Percentiles rank a stretch among this genome's conserved stretches.
Evolutionary conservation across 2,888 invertebrate species (phyloP).

Genomic region (Lepidochrysops patricia): DNA sequence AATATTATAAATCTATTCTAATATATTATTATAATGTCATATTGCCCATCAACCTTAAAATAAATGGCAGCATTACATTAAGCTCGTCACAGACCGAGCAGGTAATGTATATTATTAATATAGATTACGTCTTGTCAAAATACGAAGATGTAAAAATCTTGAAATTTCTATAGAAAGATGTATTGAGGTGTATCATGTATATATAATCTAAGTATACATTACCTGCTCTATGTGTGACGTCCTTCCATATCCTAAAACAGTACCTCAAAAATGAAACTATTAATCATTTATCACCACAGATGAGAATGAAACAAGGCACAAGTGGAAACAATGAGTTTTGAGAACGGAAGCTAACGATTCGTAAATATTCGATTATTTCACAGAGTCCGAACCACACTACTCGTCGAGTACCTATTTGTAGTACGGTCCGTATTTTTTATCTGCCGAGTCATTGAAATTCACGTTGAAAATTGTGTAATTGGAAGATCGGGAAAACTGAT

Average conservation of each 20-base stretch:
- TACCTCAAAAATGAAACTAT: neutral
- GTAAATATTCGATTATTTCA: neutral
- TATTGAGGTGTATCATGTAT: too few species aligned
- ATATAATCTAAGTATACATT: too few species aligned
- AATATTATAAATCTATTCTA: too few species aligned
- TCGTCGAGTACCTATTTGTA: neutral
- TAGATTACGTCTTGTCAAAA: too few species aligned
- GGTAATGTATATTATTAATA: too few species aligned
- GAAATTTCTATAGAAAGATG: too few species aligned
- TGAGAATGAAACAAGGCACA: neutral
- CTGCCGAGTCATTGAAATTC: neutral
- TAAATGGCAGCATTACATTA: too few species aligned
- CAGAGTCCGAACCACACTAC: neutral
- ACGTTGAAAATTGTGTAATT: neutral
- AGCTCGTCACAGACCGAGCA: too few species aligned
- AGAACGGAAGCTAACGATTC: neutral
- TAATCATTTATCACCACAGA: neutral
- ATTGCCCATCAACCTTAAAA: too few species aligned
- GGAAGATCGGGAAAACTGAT: neutral
- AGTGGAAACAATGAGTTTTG: neutral
- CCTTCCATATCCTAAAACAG: neutral
- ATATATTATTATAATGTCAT: too few species aligned
- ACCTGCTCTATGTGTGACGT: too few species aligned
- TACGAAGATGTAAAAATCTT: too few species aligned
- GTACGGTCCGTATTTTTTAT: neutral